phyloP scores from a whole-genome alignment of 2,797 vertebrate genomes.

The Oreortyx pictus region DNA sequence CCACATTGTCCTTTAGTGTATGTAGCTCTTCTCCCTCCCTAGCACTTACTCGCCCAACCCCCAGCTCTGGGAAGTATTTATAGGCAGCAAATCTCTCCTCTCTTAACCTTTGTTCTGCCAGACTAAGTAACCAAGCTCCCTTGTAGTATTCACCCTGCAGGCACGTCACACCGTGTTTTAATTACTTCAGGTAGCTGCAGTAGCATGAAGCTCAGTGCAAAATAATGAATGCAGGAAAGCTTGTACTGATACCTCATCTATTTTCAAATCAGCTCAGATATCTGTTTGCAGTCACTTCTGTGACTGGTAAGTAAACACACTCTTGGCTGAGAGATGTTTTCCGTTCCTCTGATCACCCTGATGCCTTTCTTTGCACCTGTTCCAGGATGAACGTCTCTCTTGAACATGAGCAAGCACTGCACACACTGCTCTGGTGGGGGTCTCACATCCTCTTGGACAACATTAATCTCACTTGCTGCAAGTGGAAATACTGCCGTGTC shows the following conservation, averaged over 20 bases:
- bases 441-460: not conserved
- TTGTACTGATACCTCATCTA: not conserved
- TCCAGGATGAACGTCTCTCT: not conserved
- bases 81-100: constrained; percentile 62
- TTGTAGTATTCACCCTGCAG: constrained; percentile 40
- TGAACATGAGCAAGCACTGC: not conserved
- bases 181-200: constrained; percentile 51
- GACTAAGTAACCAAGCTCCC: constrained; percentile 49
- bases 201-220: constrained; percentile 38
- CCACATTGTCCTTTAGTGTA: constrained; percentile 61
- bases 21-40: constrained; percentile 33
- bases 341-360: not conserved
- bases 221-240: constrained; percentile 54
- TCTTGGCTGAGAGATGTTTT: not conserved
- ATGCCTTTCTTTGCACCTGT: constrained; percentile 35
- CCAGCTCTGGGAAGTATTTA: constrained; percentile 55
- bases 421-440: not conserved
- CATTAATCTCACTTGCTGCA: not conserved
- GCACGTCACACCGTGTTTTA: constrained; percentile 39
- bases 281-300: not conserved
- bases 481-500: not conserved
- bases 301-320: not conserved
- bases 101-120: constrained; percentile 72
- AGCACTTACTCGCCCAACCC: constrained; percentile 51
- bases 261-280: constrained; percentile 16